A percentile compares a stretch with the other conserved stretches of the same genome.
Conservation (phyloP, 1,140 invertebrate species). For the Papilio aristodemus region DNA sequence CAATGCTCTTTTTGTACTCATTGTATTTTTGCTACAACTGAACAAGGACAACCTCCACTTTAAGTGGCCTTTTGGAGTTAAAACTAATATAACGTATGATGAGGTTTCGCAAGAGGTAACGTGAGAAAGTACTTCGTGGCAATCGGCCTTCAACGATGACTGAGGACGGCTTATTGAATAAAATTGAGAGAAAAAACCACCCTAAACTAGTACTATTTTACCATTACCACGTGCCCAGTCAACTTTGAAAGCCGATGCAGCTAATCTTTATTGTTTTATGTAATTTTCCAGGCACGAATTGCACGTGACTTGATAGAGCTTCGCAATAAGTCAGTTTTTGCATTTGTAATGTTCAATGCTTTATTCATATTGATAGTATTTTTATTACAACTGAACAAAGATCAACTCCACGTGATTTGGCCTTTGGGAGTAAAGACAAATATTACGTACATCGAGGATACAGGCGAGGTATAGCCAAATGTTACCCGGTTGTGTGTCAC, state of each 20-base stretch:
- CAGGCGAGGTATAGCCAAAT: constrained; percentile 87
- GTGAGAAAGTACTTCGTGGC: constrained; percentile 61
- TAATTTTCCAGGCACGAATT: constrained; percentile 89
- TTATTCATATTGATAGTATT: constrained; percentile 99
- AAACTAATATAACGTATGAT: constrained; percentile 95
- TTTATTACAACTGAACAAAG: constrained; percentile 98
- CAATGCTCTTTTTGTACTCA: constrained; percentile 98
- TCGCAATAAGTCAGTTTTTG: constrained; percentile 97
- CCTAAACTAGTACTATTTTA: neutral
- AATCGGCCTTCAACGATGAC: constrained; percentile 76
- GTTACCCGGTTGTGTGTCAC: constrained; percentile 68
- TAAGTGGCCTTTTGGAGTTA: constrained; percentile 96
- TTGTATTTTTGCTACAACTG: constrained; percentile 97
- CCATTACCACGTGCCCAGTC: constrained; percentile 54
- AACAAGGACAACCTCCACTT: constrained; percentile 97
- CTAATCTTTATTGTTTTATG: constrained; percentile 73
- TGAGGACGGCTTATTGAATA: constrained; percentile 43
- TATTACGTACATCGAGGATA: constrained; percentile 95
- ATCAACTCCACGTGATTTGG: constrained; percentile 96
- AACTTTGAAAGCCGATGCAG: constrained; percentile 75
- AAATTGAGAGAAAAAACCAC: neutral
- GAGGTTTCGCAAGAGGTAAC: constrained; percentile 93
- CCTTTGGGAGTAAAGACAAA: constrained; percentile 96
- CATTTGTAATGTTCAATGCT: constrained; percentile 99
- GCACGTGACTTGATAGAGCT: constrained; percentile 94